A percentile compares a stretch with the other conserved stretches of the same genome.
These are phyloP conservation scores for Rhipidura dahli DNA, from an alignment of 2,113 vertebrate species.

Conservation along the genomic window DNA sequence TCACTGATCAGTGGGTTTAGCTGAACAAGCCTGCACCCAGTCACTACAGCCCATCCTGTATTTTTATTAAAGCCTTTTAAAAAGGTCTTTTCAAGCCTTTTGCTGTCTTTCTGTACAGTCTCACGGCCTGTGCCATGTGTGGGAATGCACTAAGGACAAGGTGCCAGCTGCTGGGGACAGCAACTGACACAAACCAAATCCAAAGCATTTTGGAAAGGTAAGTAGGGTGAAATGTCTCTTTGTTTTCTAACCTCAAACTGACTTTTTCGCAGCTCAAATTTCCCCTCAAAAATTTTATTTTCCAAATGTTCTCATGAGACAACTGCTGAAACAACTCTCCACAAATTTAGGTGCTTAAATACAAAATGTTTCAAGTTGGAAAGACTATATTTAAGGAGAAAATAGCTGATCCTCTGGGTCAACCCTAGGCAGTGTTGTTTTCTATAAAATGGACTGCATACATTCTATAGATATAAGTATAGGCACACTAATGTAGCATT, in stretches of 20 bases:
- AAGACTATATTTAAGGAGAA: not conserved
- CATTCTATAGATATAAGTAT: not conserved
- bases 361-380: not conserved
- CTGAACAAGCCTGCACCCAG: not conserved
- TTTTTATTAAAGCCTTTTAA: not conserved
- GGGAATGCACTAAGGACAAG: not conserved
- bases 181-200: not conserved
- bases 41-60: not conserved
- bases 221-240: not conserved
- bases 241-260: not conserved
- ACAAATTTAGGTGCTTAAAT: not conserved
- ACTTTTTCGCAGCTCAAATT: not conserved
- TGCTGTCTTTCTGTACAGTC: not conserved
- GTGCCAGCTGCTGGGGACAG: not conserved
- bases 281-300: not conserved
- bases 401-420: not conserved
- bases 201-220: not conserved
- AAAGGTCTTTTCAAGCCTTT: not conserved
- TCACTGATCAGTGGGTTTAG: not conserved
- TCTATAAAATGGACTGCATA: not conserved
- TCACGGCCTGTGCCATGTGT: not conserved
- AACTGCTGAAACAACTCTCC: not conserved
- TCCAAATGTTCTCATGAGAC: not conserved
- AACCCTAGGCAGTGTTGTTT: not conserved
- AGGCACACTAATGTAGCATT: not conserved